phyloP scores from a whole-genome alignment of 2,797 vertebrate species.

The Trichosurus vulpecula region DNA sequence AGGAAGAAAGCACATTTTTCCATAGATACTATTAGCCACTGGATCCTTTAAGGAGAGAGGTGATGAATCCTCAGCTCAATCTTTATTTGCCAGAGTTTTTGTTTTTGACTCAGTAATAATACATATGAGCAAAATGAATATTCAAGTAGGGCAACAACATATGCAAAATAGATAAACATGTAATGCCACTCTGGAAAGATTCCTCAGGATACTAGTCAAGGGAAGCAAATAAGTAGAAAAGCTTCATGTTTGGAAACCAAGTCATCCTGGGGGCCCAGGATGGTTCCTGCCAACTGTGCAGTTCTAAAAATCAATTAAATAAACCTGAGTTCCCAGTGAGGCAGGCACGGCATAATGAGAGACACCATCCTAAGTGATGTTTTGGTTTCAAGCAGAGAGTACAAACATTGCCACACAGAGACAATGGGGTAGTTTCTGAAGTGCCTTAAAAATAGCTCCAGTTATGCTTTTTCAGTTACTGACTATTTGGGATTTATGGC shows the following conservation, averaged over 20 bases:
- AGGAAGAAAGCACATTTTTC: background rate
- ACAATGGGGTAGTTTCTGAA: background rate
- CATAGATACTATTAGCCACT: background rate
- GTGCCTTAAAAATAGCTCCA: too few relatives aligned
- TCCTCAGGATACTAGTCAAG: slow-evolving; percentile 4
- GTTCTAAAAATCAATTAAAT: background rate
- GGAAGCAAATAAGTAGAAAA: background rate
- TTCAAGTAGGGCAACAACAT: background rate
- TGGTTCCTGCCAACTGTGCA: background rate
- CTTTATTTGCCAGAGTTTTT: background rate
- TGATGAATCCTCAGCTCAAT: background rate
- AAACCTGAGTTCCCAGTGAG: background rate
- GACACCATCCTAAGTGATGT: background rate
- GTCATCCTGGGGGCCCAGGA: accelerated
- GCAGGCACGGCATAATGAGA: background rate
- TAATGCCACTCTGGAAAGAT: background rate
- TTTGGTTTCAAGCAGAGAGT: background rate
- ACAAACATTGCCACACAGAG: accelerated
- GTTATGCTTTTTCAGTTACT: background rate
- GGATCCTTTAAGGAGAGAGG: background rate
- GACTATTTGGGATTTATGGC: background rate
- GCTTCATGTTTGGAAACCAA: background rate
- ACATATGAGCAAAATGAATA: background rate
- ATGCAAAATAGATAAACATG: background rate
- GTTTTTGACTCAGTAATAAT: background rate